Percentiles rank a stretch among this genome's conserved stretches.
Evolutionary conservation across 1,140 invertebrate genomes (phyloP).

Genomic region (Pseudomyrmex dendroicus): DNA sequence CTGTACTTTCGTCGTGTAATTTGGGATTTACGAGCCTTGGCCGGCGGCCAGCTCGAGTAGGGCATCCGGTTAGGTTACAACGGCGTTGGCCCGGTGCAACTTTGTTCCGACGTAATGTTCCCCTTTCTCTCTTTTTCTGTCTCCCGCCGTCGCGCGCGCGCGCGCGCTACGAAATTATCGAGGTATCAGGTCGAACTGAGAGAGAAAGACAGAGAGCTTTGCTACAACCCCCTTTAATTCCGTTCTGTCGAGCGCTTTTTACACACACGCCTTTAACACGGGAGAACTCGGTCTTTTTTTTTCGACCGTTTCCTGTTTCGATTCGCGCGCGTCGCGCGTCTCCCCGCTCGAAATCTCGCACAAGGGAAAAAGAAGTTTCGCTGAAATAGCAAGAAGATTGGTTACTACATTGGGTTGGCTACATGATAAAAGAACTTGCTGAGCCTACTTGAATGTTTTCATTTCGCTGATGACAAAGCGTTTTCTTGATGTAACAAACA

Average conservation of each 20-base stretch:
- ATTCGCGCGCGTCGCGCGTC: neutral
- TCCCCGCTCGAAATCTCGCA: conserved; percentile 1
- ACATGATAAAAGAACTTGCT: no score
- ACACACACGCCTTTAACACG: conserved; percentile 12
- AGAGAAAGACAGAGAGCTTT: neutral
- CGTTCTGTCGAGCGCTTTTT: conserved; percentile 45
- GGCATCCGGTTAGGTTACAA: conserved; percentile 48
- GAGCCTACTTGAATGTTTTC: no score
- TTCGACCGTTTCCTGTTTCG: conserved; percentile 8
- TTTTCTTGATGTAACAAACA: no score
- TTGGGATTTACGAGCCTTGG: conserved; percentile 77
- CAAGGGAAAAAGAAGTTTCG: no score
- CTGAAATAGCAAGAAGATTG: no score
- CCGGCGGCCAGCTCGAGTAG: conserved; percentile 57
- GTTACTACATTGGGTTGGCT: no score
- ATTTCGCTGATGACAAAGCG: no score
- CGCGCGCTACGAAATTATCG: conserved; percentile 78
- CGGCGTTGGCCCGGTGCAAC: conserved; percentile 40
- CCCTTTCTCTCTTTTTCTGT: conserved; percentile 45
- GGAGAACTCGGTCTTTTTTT: neutral
- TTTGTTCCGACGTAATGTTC: conserved; percentile 21
- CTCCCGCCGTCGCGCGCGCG: conserved; percentile 36
- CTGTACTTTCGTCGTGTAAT: conserved; percentile 76
- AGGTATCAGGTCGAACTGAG: conserved; percentile 40
- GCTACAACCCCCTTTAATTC: conserved; percentile 42